Evolutionary conservation across 2,888 invertebrate genomes (phyloP).

Genomic region (Parnassius mnemosyne): DNA sequence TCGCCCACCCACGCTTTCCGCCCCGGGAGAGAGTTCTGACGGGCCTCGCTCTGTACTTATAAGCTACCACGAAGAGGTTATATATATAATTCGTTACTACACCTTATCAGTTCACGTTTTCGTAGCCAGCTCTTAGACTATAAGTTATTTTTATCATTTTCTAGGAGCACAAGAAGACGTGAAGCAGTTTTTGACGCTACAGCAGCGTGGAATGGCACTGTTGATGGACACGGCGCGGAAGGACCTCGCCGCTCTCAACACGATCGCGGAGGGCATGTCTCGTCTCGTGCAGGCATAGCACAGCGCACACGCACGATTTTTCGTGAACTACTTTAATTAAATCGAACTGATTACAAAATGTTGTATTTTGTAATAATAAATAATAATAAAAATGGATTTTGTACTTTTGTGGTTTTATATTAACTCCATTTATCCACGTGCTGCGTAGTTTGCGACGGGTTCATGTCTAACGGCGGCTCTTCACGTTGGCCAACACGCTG

Average conservation of each 20-base stretch:
- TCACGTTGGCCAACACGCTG: no score
- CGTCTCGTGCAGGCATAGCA: conserved; percentile 72
- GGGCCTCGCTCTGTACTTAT: no score
- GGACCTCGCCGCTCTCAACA: conserved; percentile 88
- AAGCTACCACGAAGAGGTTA: no score
- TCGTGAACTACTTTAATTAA: neutral
- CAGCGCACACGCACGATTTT: neutral
- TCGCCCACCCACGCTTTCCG: no score
- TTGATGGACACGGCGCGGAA: conserved; percentile 90
- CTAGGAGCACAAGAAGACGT: conserved; percentile 84
- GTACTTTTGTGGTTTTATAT: neutral
- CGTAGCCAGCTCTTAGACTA: no score
- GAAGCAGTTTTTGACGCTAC: conserved; percentile 89
- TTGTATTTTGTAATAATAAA: conserved; percentile 1
- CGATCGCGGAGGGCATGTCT: conserved; percentile 88
- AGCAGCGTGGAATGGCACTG: conserved; percentile 94
- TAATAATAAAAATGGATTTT: neutral
- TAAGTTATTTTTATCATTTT: neutral
- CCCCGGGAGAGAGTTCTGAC: no score
- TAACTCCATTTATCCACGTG: no score
- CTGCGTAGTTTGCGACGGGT: no score
- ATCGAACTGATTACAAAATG: neutral
- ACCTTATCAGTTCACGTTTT: no score
- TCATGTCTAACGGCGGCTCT: no score
- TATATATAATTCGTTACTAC: no score